phyloP scores from a whole-genome alignment of 2,797 vertebrate genomes.

The Eremophila alpestris region DNA sequence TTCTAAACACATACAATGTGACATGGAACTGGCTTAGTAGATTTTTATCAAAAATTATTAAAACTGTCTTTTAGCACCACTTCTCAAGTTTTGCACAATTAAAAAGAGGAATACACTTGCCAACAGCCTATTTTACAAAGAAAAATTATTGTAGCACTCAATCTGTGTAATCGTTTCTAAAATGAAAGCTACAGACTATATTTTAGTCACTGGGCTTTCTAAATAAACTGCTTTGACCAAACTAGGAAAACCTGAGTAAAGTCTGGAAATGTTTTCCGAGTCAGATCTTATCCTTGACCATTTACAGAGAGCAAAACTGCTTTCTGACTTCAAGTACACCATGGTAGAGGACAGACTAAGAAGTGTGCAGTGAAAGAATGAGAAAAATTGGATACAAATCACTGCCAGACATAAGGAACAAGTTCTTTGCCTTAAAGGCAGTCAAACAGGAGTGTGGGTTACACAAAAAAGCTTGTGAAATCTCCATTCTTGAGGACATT shows the following conservation, averaged over 20 bases:
- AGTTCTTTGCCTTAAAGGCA: neutral
- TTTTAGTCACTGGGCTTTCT: neutral
- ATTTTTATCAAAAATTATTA: neutral
- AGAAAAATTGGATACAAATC: neutral
- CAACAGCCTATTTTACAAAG: neutral
- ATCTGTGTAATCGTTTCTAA: neutral
- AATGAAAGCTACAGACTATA: neutral
- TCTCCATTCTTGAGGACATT: neutral
- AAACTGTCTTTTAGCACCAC: neutral
- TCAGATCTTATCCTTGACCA: neutral
- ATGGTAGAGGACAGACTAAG: neutral
- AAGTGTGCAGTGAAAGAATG: neutral
- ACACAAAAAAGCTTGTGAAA: neutral
- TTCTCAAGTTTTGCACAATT: neutral
- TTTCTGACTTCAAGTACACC: neutral
- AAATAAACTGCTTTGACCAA: constrained; percentile 5
- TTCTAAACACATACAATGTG: neutral
- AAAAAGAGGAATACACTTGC: neutral
- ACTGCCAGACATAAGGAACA: neutral
- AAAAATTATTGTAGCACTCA: neutral
- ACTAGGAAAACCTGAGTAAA: neutral
- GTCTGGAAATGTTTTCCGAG: neutral
- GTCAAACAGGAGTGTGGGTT: neutral
- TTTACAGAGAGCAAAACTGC: neutral
- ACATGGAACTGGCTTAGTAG: neutral